These are phyloP conservation scores for Hyla sarda DNA, from an alignment of 2,113 vertebrate species.

Conservation along the genomic window DNA sequence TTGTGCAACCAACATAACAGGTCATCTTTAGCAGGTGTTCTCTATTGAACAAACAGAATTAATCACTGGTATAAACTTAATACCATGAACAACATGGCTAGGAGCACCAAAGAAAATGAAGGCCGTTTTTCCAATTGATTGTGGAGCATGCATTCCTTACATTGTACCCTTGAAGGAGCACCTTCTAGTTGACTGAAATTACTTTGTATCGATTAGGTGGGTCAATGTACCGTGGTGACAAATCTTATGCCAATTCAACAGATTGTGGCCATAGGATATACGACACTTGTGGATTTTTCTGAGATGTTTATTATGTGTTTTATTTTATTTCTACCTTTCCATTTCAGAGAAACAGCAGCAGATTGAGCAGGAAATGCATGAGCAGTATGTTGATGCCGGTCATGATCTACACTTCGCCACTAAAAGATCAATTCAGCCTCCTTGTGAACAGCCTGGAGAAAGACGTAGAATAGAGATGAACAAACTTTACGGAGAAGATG, in stretches of 20 bases:
- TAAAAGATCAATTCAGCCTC: slow-evolving; percentile 73
- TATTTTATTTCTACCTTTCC: not conserved
- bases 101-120: not conserved
- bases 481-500: slow-evolving; percentile 83
- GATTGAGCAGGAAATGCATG: slow-evolving; percentile 80
- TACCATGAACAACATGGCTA: not conserved
- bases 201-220: not conserved
- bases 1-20: not conserved
- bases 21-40: no score
- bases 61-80: not conserved
- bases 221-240: no score
- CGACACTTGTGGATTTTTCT: no score
- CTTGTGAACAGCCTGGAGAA: slow-evolving; percentile 82
- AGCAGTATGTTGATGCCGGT: slow-evolving; percentile 83
- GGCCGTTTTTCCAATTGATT: not conserved
- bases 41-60: not conserved
- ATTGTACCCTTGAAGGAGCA: not conserved
- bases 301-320: not conserved
- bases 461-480: slow-evolving; percentile 87
- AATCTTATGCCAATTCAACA: not conserved
- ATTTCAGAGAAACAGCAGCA: slow-evolving; percentile 86
- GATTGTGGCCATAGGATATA: no score
- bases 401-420: slow-evolving; percentile 77
- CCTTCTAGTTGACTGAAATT: not conserved
- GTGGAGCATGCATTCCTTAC: not conserved